Evolutionary conservation across 2,797 vertebrate species (phyloP).

Genomic region (Pristis pectinata): DNA sequence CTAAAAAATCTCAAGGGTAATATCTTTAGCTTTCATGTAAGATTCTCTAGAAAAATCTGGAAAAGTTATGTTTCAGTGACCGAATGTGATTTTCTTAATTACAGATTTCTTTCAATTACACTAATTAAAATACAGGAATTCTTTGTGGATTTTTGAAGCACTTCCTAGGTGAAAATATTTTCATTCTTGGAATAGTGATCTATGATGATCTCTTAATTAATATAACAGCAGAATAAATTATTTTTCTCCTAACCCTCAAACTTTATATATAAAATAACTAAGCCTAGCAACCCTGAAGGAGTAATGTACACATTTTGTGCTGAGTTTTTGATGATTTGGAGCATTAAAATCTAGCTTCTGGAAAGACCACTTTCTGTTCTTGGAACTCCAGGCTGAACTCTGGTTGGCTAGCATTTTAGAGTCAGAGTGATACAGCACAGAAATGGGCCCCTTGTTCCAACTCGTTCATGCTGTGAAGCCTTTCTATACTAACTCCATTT

Average conservation of each 20-base stretch:
- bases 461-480: too few species aligned
- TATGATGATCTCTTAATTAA: conserved; percentile 7
- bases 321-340: neutral
- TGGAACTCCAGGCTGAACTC: neutral
- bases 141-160: neutral
- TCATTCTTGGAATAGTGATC: neutral
- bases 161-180: neutral
- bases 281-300: neutral
- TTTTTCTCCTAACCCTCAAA: neutral
- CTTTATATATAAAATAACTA: neutral
- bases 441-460: too few species aligned
- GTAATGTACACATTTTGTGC: neutral
- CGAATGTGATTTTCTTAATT: neutral
- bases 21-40: neutral
- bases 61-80: neutral
- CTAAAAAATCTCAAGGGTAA: too few species aligned
- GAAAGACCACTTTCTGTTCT: neutral
- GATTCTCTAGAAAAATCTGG: neutral
- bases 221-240: too few species aligned
- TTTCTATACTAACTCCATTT: too few species aligned
- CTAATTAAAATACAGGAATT: neutral
- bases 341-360: conserved; percentile 11
- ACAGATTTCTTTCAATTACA: neutral
- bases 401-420: neutral
- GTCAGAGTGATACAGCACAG: too few species aligned